These are phyloP conservation scores for Linurgus olivaceus DNA, from an alignment of 2,797 vertebrate genomes.

Conservation along the genomic window DNA sequence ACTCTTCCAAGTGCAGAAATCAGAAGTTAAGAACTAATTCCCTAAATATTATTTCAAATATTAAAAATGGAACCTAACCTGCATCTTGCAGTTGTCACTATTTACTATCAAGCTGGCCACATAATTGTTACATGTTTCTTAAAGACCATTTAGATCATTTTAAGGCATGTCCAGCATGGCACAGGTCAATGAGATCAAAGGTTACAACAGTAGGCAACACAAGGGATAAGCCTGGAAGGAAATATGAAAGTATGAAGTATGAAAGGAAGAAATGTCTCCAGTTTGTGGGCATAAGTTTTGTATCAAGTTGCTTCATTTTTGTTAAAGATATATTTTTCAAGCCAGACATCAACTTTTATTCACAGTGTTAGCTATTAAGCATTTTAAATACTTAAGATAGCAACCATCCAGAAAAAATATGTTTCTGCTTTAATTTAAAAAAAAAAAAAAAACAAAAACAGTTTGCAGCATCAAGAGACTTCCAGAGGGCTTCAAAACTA, in stretches of 20 bases:
- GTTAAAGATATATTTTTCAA: not conserved
- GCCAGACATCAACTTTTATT: not conserved
- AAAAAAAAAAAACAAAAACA: too few relatives aligned
- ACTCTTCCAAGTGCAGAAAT: not conserved
- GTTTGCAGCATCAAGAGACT: not conserved
- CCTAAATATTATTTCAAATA: not conserved
- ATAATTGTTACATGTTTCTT: not conserved
- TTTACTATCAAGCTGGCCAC: not conserved
- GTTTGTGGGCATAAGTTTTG: not conserved
- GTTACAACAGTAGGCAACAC: accelerated
- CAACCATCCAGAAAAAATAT: not conserved
- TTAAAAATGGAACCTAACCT: not conserved
- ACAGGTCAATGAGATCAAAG: not conserved
- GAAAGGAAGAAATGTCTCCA: not conserved
- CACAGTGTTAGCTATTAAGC: not conserved
- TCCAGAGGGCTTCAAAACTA: not conserved
- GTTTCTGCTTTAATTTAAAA: not conserved
- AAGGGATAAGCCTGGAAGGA: not conserved
- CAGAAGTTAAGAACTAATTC: not conserved
- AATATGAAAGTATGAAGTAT: not conserved
- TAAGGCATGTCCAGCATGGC: not conserved
- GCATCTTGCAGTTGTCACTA: not conserved
- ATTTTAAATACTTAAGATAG: not conserved
- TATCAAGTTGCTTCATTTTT: not conserved
- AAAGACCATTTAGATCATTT: not conserved